Evolutionary conservation across 2,797 vertebrate genomes (phyloP).

Genomic region (Alectoris magna): DNA sequence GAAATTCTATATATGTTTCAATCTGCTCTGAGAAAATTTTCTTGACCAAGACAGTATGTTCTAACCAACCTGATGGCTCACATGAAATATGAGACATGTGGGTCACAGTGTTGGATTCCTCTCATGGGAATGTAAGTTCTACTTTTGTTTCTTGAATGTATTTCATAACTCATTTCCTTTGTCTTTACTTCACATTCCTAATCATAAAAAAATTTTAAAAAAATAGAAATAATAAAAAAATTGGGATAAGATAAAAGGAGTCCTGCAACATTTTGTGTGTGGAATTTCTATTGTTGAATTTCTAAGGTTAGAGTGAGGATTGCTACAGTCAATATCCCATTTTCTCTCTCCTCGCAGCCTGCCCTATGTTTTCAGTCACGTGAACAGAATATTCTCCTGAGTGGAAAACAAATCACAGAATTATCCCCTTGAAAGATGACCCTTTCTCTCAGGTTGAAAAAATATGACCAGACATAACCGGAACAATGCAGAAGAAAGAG

Average conservation of each 20-base stretch:
- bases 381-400: neutral
- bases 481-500: rapidly evolving
- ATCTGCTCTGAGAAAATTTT: neutral
- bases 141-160: neutral
- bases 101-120: neutral
- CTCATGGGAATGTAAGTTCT: neutral
- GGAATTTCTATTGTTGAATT: neutral
- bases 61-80: neutral
- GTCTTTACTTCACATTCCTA: neutral
- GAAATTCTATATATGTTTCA: neutral
- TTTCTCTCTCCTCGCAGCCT: neutral
- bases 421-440: neutral
- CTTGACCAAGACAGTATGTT: neutral
- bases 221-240: neutral
- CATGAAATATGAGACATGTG: neutral
- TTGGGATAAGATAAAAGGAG: neutral
- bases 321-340: rapidly evolving
- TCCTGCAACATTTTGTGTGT: neutral
- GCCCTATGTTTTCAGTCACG: neutral
- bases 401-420: neutral
- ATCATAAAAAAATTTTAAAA: neutral
- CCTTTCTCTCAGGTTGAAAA: neutral
- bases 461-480: neutral
- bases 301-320: neutral
- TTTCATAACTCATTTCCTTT: rapidly evolving